A percentile compares a stretch with the other conserved stretches of the same genome.
Evolutionary conservation across 1,140 invertebrate genomes (phyloP).

Genomic region (Heterodera carotae): DNA sequence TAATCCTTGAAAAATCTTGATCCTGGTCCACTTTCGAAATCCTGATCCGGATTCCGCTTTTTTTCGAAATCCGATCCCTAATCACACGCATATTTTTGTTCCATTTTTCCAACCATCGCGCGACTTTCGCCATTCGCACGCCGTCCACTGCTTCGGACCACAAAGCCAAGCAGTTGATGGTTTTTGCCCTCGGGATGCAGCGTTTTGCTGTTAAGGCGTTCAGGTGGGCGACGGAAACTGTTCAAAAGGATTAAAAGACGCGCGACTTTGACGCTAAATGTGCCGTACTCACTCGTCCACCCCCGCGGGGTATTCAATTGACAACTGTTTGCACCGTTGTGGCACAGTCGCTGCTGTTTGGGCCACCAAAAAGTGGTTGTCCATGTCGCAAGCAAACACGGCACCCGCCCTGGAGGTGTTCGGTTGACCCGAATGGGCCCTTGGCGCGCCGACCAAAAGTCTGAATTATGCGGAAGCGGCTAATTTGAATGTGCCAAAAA

Average conservation of each 20-base stretch:
- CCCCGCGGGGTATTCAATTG: slow-evolving; percentile 18
- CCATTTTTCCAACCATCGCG: slow-evolving; percentile 11
- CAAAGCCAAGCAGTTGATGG: slow-evolving; percentile 54
- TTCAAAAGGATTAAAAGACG: neutral
- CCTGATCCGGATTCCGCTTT: too few species aligned
- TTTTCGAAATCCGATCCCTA: too few species aligned
- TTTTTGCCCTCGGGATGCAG: slow-evolving; percentile 56
- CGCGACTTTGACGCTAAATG: neutral
- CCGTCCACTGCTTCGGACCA: slow-evolving; percentile 39
- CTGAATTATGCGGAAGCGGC: too few species aligned
- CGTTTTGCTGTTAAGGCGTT: slow-evolving; percentile 44
- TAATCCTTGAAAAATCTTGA: too few species aligned
- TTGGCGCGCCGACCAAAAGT: slow-evolving; percentile 85
- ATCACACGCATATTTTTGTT: too few species aligned
- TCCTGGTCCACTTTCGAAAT: too few species aligned
- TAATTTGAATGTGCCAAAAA: too few species aligned
- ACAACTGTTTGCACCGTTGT: slow-evolving; percentile 18
- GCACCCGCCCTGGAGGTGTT: slow-evolving; percentile 82
- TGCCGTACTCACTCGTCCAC: neutral
- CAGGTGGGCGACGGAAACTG: slow-evolving; percentile 42
- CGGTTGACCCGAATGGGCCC: slow-evolving; percentile 81
- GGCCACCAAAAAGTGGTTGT: slow-evolving; percentile 70
- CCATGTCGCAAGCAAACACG: slow-evolving; percentile 81
- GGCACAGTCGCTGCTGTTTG: too few species aligned
- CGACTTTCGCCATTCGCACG: neutral